Base-by-base conservation (phyloP, 1,140 invertebrate genomes). In the Lysiphlebus fabarum region DNA sequence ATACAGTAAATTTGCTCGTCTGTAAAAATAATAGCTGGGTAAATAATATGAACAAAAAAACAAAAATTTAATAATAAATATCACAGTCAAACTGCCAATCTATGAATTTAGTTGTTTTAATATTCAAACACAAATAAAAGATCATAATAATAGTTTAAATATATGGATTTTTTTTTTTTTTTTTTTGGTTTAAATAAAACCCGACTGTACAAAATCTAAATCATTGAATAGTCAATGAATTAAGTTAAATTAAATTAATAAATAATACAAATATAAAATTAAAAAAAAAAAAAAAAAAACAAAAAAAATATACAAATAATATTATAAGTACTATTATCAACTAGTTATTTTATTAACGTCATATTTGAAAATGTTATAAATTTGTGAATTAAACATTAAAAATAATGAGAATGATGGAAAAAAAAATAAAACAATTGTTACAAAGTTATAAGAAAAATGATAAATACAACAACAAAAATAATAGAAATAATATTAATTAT, bases 51-150 rank as follows among this genome's bases (percentile, higher is more conserved):
- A 51, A 51, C 38, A n/a, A 34, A 51, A 37, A 36, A 51, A 51
- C 1, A 36, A 37, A 51, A 14, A 51, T n/a, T 9, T 45, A 45
- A 7, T 26, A 14, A 47, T 47, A 9, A 40, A 17, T n/a, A 26
- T 6, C 5, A 64, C 59, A 61, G 55, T 54, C 38, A 62, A 64
- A 64, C 63, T 64, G 63, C 63, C 63, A 64, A 64, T 62, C 11
- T 33, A 58, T 38, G 53, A 61, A 55, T 53, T 57, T 61, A 50
- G 47, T 57, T 56, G 49, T 43, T 44, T 54, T 45, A 55, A 26
- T 14, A 17, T 40, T 55, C 36, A 54, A 55, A 48, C 33, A 36
- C 14, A 38, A 43, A 53, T 45, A 14, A 59, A 42, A 36, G 43
- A 54, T 53, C 54, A 63, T 45, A 56, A 34, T 11, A 37, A 47